Percentiles rank a stretch among this genome's conserved stretches.
phyloP scores from a whole-genome alignment of 2,113 vertebrate species.

The Tamias sibiricus region DNA sequence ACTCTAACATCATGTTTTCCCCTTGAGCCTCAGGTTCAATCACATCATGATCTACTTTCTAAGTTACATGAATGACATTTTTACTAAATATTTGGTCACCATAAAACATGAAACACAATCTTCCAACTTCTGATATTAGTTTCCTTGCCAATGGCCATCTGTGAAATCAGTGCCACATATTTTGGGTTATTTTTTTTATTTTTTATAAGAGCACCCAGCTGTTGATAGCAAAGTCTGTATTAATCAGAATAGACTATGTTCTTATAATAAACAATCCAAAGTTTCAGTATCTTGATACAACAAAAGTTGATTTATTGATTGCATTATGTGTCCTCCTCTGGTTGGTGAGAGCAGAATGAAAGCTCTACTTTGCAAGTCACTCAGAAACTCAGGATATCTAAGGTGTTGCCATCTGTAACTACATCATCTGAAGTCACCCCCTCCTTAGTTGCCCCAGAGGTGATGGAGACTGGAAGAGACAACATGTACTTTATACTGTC shows the following conservation, averaged over 20 bases:
- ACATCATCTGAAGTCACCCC: background rate
- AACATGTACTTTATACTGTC: background rate
- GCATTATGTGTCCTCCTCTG: background rate
- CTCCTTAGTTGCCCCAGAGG: background rate
- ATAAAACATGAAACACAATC: background rate
- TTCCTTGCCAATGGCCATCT: background rate
- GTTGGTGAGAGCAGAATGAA: background rate
- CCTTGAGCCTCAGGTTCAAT: background rate
- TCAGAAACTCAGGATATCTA: background rate
- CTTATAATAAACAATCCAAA: background rate
- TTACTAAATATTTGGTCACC: slow-evolving; percentile 8
- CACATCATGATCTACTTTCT: slow-evolving; percentile 6
- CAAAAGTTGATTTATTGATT: background rate
- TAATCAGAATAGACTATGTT: background rate
- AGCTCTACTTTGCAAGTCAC: background rate
- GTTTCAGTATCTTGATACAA: background rate
- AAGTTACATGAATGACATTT: slow-evolving; percentile 24
- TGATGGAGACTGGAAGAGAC: background rate
- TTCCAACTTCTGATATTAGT: background rate
- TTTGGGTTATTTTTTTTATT: background rate
- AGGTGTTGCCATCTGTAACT: background rate
- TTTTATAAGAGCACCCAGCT: background rate
- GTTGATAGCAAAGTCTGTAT: background rate
- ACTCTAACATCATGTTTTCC: background rate
- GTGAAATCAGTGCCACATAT: background rate